phyloP scores from a whole-genome alignment of 2,113 vertebrate species.

The Gobio gobio region DNA sequence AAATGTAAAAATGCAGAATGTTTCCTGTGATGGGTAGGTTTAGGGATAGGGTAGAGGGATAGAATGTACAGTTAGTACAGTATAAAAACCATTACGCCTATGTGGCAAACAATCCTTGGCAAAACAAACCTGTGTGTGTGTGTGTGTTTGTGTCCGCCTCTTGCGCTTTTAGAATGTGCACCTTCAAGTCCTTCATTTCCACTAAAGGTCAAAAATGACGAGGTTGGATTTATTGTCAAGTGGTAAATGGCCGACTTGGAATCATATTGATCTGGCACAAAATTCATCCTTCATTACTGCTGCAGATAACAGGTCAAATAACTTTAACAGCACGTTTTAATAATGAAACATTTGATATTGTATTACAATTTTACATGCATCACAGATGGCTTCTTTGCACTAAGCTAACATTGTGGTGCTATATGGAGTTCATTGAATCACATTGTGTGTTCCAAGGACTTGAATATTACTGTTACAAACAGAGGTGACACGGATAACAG shows the following conservation, averaged over 20 bases:
- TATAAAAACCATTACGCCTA: too few relatives aligned
- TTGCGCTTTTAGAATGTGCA: neutral
- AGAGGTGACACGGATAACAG: too few relatives aligned
- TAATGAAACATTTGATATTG: neutral
- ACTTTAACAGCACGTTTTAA: neutral
- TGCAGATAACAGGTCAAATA: neutral
- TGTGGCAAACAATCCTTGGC: too few relatives aligned
- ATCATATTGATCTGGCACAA: neutral
- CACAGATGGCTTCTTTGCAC: neutral
- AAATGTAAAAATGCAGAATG: too few relatives aligned
- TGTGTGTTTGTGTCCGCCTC: neutral
- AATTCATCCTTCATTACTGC: neutral
- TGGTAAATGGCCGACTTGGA: neutral
- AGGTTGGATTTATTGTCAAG: slow-evolving; percentile 20
- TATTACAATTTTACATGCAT: neutral
- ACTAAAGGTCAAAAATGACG: slow-evolving; percentile 2
- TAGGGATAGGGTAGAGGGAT: too few relatives aligned
- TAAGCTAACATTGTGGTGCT: neutral
- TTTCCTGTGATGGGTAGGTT: too few relatives aligned
- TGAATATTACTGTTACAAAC: too few relatives aligned
- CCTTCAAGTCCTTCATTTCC: neutral
- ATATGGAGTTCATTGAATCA: neutral
- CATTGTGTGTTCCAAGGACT: too few relatives aligned
- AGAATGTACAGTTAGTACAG: too few relatives aligned
- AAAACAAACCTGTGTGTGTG: neutral